phyloP scores from a whole-genome alignment of 2,113 vertebrate genomes.

The Grammomys dolichurus region DNA sequence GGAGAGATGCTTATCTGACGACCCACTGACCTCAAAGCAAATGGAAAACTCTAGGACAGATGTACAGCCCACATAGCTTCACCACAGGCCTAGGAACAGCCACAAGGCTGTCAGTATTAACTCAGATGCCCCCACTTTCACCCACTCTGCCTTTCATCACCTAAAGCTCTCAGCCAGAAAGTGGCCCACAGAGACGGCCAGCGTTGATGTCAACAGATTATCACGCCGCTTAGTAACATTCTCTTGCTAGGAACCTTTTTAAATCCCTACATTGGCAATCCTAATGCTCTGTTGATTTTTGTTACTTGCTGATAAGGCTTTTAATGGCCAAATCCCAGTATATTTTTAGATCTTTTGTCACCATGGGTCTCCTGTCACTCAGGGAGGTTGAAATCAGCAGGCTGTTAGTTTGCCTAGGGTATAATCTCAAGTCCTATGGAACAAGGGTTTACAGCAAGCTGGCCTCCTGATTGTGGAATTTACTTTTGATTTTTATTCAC shows the following conservation, averaged over 20 bases:
- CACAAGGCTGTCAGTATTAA: conserved; percentile 31
- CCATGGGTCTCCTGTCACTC: conserved; percentile 79
- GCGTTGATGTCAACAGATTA: conserved; percentile 81
- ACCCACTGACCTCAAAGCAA: conserved; percentile 19
- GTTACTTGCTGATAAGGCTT: conserved; percentile 82
- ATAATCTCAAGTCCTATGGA: conserved; percentile 78
- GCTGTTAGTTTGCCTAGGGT: conserved; percentile 77
- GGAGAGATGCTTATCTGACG: conserved; percentile 32
- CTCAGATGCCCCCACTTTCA: not conserved
- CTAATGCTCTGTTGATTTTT: conserved; percentile 83
- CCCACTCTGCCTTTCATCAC: conserved; percentile 73
- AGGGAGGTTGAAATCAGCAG: conserved; percentile 80
- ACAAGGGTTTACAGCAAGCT: conserved; percentile 71
- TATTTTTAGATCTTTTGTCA: conserved; percentile 83
- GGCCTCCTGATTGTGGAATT: conserved; percentile 72
- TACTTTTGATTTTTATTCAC: conserved; percentile 78
- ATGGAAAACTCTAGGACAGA: conserved; percentile 6
- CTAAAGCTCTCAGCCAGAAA: conserved; percentile 77
- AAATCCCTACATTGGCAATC: conserved; percentile 79
- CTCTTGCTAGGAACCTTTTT: conserved; percentile 80
- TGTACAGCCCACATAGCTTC: not conserved
- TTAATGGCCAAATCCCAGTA: conserved; percentile 80
- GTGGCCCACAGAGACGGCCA: conserved; percentile 68
- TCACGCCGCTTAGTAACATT: conserved; percentile 80
- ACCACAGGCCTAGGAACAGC: not conserved